Evolutionary conservation across 2,797 vertebrate species (phyloP).

Genomic region (Crax fasciolata): DNA sequence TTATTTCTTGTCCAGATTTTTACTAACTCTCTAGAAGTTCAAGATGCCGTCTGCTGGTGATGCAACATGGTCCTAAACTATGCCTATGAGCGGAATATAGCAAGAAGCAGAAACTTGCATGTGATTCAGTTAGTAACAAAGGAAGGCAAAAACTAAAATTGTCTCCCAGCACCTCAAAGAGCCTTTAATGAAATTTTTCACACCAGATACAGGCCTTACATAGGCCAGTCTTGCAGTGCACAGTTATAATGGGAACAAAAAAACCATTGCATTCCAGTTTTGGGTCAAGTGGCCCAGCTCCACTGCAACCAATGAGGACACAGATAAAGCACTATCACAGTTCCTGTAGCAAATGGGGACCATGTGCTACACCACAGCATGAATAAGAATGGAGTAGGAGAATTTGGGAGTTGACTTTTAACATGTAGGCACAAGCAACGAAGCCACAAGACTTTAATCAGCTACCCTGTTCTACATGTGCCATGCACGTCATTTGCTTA

Average conservation of each 20-base stretch:
- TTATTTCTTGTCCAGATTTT: background rate
- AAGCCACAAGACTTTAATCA: background rate
- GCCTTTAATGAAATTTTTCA: background rate
- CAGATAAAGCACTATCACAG: background rate
- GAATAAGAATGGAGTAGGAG: background rate
- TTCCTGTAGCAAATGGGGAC: background rate
- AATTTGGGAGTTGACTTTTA: background rate
- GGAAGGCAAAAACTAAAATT: background rate
- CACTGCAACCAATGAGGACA: rapidly evolving
- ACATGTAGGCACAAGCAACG: background rate
- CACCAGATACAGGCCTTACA: background rate
- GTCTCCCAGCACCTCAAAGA: background rate
- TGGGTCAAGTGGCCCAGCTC: rapidly evolving
- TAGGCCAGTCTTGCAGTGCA: background rate
- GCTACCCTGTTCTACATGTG: background rate
- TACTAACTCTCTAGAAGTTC: background rate
- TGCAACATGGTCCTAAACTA: background rate
- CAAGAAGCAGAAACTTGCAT: background rate
- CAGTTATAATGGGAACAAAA: background rate
- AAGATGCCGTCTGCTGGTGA: background rate
- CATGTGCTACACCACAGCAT: rapidly evolving
- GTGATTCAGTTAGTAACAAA: background rate
- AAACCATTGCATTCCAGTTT: background rate
- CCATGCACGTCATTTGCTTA: background rate
- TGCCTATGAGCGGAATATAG: background rate